phyloP scores from a whole-genome alignment of 2,113 vertebrate genomes.

The Dicerorhinus sumatrensis region DNA sequence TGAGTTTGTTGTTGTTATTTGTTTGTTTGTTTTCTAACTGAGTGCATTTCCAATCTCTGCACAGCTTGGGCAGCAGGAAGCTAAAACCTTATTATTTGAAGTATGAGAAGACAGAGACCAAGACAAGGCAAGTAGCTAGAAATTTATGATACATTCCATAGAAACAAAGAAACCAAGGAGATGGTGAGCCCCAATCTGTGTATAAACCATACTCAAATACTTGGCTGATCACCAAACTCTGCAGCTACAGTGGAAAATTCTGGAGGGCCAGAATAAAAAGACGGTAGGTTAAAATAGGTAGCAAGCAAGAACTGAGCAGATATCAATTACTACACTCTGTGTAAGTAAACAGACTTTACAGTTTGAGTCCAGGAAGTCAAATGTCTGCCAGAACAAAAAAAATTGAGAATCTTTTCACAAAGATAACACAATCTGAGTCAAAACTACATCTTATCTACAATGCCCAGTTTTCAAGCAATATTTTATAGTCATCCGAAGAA shows the following conservation, averaged over 20 bases:
- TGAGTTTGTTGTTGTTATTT: background rate
- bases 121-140: background rate
- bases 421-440: background rate
- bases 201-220: background rate
- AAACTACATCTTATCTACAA: background rate
- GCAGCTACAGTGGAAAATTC: background rate
- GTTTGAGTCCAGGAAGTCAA: background rate
- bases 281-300: background rate
- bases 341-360: background rate
- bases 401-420: background rate
- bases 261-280: background rate
- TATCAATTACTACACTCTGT: background rate
- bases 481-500: background rate
- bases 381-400: background rate
- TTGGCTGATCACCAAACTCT: background rate
- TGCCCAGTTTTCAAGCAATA: background rate
- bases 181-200: rapidly evolving
- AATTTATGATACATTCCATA: background rate
- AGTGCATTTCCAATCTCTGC: background rate
- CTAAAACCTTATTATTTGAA: background rate
- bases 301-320: background rate
- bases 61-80: background rate
- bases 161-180: background rate
- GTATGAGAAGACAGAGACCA: background rate
- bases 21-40: background rate